phyloP scores from a whole-genome alignment of 2,797 vertebrate species.

The Sphaeramia orbicularis region DNA sequence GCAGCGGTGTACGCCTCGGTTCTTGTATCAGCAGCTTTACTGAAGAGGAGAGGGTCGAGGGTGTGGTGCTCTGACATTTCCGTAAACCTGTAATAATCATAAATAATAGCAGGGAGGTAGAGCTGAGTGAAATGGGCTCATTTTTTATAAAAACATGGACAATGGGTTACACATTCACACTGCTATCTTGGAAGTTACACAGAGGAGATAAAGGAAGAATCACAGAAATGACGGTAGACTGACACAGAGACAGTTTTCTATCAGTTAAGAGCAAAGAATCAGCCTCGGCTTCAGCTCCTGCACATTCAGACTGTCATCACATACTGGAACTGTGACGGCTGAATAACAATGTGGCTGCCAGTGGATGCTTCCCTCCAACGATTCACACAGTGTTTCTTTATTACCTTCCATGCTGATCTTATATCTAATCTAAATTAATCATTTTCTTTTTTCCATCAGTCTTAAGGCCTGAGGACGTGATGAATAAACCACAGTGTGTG shows the following conservation, averaged over 20 bases:
- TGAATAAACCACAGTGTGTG: too few relatives aligned
- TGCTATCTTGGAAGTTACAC: slow-evolving; percentile 52
- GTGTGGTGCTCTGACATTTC: slow-evolving; percentile 34
- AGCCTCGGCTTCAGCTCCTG: slow-evolving; percentile 18
- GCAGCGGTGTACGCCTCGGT: slow-evolving; percentile 25
- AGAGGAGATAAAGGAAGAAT: slow-evolving; percentile 58
- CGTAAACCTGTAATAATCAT: slow-evolving; percentile 50
- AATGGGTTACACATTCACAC: slow-evolving; percentile 50
- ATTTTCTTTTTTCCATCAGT: too few relatives aligned
- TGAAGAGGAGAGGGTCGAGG: slow-evolving; percentile 6
- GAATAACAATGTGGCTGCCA: slow-evolving; percentile 30
- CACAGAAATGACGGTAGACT: slow-evolving; percentile 23
- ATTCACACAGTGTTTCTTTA: neutral
- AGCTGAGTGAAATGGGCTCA: slow-evolving; percentile 31
- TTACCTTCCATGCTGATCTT: neutral
- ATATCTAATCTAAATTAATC: neutral
- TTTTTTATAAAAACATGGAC: slow-evolving; percentile 49
- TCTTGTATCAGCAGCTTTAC: slow-evolving; percentile 26
- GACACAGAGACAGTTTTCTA: slow-evolving; percentile 46
- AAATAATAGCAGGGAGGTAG: slow-evolving; percentile 54
- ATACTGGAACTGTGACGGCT: slow-evolving; percentile 23
- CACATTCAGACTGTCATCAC: slow-evolving; percentile 36
- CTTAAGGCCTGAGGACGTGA: too few relatives aligned
- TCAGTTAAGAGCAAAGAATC: too few relatives aligned
- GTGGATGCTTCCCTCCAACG: neutral